Evolutionary conservation across 2,797 vertebrate genomes (phyloP).

Genomic region (Onychomys torridus): DNA sequence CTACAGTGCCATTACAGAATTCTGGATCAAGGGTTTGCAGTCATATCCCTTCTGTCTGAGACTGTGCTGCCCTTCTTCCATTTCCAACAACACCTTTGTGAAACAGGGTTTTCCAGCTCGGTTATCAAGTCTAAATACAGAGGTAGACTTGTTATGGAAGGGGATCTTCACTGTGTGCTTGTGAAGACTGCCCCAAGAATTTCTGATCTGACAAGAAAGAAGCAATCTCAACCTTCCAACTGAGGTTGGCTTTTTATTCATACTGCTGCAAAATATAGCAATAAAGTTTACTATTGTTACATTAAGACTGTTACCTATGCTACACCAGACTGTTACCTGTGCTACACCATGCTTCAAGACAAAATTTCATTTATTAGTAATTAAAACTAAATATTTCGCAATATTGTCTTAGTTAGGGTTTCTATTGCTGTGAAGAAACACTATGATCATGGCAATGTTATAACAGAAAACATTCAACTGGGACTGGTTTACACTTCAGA

Average conservation of each 20-base stretch:
- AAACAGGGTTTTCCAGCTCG: neutral
- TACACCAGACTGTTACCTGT: neutral
- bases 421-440: neutral
- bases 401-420: neutral
- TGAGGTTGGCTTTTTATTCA: neutral
- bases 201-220: neutral
- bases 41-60: neutral
- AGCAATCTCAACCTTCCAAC: neutral
- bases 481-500: neutral
- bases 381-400: neutral
- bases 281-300: neutral
- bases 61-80: neutral
- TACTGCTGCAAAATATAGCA: neutral
- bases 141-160: neutral
- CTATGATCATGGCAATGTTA: neutral
- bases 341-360: neutral
- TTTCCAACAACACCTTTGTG: neutral
- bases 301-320: neutral
- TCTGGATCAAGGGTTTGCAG: neutral
- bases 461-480: neutral
- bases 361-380: neutral
- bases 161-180: neutral
- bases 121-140: neutral
- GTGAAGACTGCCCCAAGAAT: neutral
- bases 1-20: neutral